phyloP scores from a whole-genome alignment of 2,888 invertebrate genomes.

The Synergus gifuensis region DNA sequence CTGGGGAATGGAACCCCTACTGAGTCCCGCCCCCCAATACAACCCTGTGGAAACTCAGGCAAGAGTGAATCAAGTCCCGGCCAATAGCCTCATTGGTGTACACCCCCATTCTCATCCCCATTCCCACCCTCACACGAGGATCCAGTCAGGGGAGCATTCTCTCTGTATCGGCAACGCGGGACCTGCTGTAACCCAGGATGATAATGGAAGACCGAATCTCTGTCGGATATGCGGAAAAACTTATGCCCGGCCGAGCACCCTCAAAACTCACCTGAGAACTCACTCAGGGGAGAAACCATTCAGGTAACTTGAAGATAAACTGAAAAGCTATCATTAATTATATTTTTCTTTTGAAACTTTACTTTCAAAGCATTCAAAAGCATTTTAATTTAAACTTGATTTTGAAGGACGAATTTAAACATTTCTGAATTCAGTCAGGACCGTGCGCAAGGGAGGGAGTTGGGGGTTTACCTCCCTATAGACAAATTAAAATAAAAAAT shows the following conservation, averaged over 20 bases:
- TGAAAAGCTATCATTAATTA: too few species aligned
- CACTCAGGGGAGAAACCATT: conserved; percentile 97
- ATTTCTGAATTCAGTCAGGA: too few species aligned
- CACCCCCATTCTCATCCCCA: conserved; percentile 73
- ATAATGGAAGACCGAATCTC: conserved; percentile 91
- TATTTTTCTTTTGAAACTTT: too few species aligned
- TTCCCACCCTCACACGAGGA: conserved; percentile 70
- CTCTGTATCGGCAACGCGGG: conserved; percentile 77
- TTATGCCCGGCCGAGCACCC: conserved; percentile 96
- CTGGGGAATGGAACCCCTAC: conserved; percentile 76
- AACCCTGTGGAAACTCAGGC: conserved; percentile 73
- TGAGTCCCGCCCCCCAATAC: conserved; percentile 77
- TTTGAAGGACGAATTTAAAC: too few species aligned
- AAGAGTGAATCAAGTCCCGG: conserved; percentile 74
- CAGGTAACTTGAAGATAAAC: conserved; percentile 74
- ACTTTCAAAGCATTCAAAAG: too few species aligned
- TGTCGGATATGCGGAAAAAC: conserved; percentile 98
- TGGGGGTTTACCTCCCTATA: too few species aligned
- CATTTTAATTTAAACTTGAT: too few species aligned
- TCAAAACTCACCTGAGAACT: conserved; percentile 97
- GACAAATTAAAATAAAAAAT: too few species aligned
- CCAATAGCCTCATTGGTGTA: conserved; percentile 76
- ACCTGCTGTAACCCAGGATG: conserved; percentile 82
- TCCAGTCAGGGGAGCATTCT: conserved; percentile 76
- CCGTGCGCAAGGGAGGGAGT: too few species aligned